Evolutionary conservation across 2,888 invertebrate genomes (phyloP), one percentile per base, ranked within the genome.

Genomic region (Automeris io): DNA sequence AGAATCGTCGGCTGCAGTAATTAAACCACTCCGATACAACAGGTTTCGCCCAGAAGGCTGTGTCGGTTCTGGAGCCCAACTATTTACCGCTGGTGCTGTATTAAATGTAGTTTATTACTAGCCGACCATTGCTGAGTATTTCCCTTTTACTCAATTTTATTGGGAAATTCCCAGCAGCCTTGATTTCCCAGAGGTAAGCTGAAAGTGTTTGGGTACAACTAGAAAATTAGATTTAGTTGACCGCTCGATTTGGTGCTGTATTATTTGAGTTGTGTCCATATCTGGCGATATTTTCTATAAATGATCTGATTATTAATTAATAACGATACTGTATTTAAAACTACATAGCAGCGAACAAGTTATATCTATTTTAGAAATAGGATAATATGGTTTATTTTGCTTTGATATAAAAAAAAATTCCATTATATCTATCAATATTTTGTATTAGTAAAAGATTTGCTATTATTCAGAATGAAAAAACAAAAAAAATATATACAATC

Each of bases 111-210:
- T 18, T 23, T 21, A 39, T 41, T 46, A 23, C 39, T 39, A 22
- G 33, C 39, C 31, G 16, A 37, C 19, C 37, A 18, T 21, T 34
- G 26, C 35, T 33, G n/a, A 22, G 11, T 40, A 26, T 47, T 47
- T 47, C 42, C 37, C 40, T 44, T 37, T n/a, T 45, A 37, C 37
- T 45, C 54, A 45, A 60, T 55, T 59, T 61, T 36, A 40, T 43
- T 40, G 43, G 41, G 40, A 51, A 52, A 46, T 47, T 50, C 42
- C 40, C 46, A 52, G 41, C 45, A 37, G 34, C 40, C 45, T 31
- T 56, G 53, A 60, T 62, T 63, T 62, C 63, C 63, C 54, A 12
- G 12, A 53, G 50, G 57, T 36, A 44, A 34, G 19, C 40, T 40
- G n/a, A 49, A 54, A 53, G 50, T 58, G 58, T 59, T 51, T 57